A percentile compares a stretch with the other conserved stretches of the same genome.
Conservation (phyloP, 2,888 invertebrate genomes). For the Drosophila testacea region DNA sequence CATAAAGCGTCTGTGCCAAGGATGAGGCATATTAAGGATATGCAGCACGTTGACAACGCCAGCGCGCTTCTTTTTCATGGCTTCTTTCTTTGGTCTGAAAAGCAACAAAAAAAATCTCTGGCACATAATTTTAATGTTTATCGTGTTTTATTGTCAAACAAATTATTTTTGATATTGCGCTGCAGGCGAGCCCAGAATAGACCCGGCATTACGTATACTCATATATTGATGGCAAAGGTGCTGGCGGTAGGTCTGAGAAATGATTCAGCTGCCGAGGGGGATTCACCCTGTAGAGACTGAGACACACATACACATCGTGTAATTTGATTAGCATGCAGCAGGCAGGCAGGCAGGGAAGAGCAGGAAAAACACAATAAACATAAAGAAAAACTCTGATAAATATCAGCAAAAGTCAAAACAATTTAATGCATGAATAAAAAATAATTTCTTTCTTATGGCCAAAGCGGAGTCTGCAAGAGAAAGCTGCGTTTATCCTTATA, state of each 20-base stretch:
- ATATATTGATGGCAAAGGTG: conserved; percentile 70
- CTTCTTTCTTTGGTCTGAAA: conserved; percentile 22
- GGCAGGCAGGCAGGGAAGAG: conserved; percentile 9
- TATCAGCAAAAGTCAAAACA: conserved; percentile 83
- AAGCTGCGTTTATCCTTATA: conserved; percentile 3
- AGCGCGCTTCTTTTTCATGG: conserved; percentile 34
- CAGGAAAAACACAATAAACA: conserved; percentile 67
- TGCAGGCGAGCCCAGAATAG: conserved; percentile 62
- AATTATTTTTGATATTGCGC: conserved; percentile 84
- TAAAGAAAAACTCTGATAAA: conserved; percentile 70
- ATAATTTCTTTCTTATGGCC: conserved; percentile 74
- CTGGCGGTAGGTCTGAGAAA: conserved; percentile 67
- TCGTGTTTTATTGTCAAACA: conserved; percentile 85
- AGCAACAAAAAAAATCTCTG: conserved; percentile 51
- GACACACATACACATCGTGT: conserved; percentile 49
- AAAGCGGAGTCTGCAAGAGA: conserved; percentile 12
- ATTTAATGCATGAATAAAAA: conserved; percentile 85
- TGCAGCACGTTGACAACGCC: conserved; percentile 62
- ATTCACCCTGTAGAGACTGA: conserved; percentile 12
- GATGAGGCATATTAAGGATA: conserved; percentile 49
- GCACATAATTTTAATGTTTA: conserved; percentile 85
- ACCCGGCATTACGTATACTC: neutral
- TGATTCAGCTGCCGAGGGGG: conserved; percentile 76
- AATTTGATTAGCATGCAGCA: conserved; percentile 80
- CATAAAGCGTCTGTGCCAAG: conserved; percentile 42